phyloP scores from a whole-genome alignment of 2,797 vertebrate species.

The Hipposideros larvatus region DNA sequence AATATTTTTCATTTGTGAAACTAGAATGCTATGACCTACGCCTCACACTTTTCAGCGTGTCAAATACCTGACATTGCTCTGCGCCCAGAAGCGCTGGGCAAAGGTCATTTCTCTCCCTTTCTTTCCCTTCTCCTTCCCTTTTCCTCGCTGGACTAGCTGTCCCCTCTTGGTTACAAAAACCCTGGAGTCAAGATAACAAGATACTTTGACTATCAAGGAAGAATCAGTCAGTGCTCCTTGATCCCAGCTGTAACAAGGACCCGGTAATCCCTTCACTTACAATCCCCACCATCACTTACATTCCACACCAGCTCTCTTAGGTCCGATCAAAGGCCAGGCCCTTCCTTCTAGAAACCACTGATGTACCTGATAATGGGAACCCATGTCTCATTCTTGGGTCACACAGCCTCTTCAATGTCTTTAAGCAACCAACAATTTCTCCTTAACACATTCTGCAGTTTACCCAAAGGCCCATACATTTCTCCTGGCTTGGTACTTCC shows the following conservation, averaged over 20 bases:
- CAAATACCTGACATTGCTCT: background rate
- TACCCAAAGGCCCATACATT: background rate
- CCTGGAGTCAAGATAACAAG: background rate
- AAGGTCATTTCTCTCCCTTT: background rate
- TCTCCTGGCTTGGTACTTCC: background rate
- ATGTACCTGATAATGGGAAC: background rate
- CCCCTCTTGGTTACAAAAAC: background rate
- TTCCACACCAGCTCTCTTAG: background rate
- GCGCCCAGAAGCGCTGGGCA: background rate
- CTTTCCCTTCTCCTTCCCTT: background rate
- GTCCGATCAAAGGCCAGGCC: background rate
- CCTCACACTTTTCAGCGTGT: background rate
- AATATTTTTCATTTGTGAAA: conserved; percentile 8
- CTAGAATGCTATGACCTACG: background rate
- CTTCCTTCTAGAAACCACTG: background rate
- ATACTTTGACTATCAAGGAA: background rate
- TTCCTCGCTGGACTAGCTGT: background rate
- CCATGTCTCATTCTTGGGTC: background rate
- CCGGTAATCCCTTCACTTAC: background rate
- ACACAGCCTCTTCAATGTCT: background rate
- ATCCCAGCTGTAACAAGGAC: background rate
- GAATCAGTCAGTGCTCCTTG: background rate
- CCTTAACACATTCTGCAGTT: background rate
- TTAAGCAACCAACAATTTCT: conserved; percentile 24
- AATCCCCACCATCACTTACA: background rate